Percentiles rank a stretch among this genome's conserved stretches.
Evolutionary conservation across 2,113 vertebrate genomes (phyloP).

Genomic region (Telmatochromis sp.): DNA sequence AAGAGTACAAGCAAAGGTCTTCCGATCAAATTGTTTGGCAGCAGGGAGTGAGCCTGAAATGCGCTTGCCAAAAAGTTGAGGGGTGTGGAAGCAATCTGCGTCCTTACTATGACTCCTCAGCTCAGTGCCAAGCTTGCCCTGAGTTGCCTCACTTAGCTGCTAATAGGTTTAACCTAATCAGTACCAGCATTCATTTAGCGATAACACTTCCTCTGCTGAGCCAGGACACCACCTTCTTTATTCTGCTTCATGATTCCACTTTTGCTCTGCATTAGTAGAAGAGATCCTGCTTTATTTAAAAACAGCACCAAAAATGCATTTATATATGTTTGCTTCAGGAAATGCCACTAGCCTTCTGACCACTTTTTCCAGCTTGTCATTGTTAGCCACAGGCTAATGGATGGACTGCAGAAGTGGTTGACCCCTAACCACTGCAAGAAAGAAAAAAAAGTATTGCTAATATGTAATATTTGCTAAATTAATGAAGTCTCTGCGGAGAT

Average conservation of each 20-base stretch:
- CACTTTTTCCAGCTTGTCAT: background rate
- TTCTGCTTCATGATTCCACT: background rate
- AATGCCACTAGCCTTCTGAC: background rate
- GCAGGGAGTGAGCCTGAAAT: background rate
- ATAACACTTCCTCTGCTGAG: conserved; percentile 39
- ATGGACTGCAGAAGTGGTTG: background rate
- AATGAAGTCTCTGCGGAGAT: background rate
- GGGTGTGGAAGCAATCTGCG: background rate
- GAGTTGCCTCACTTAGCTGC: conserved; percentile 34
- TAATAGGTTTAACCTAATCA: conserved; percentile 66
- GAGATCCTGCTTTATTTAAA: background rate
- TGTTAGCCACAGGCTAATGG: background rate
- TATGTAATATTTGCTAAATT: background rate
- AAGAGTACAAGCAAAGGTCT: conserved; percentile 11
- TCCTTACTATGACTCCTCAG: conserved; percentile 33
- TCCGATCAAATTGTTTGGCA: conserved; percentile 1
- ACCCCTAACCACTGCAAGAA: background rate
- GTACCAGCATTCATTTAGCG: conserved; percentile 38
- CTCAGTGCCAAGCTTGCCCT: background rate
- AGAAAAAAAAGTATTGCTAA: background rate
- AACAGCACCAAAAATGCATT: background rate
- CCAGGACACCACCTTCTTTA: background rate
- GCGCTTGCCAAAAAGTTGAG: conserved; percentile 21
- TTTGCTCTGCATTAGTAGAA: background rate
- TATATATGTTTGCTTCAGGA: background rate